These are phyloP conservation scores for Erannis defoliaria DNA, from an alignment of 2,888 invertebrate species.

Conservation along the genomic window DNA sequence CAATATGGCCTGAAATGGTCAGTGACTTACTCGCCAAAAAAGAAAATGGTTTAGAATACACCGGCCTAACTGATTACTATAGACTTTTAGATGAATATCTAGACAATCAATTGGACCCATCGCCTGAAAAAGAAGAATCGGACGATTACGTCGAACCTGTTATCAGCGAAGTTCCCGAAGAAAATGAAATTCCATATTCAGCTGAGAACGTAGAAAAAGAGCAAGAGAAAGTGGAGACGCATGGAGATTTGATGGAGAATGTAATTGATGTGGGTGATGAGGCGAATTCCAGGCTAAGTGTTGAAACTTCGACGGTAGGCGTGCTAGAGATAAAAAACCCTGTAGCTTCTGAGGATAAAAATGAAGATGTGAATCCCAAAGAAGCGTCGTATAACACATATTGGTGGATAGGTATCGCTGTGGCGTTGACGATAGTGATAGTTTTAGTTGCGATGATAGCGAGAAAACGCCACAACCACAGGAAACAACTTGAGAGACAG, in stretches of 20 bases:
- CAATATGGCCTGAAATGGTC: constrained; percentile 80
- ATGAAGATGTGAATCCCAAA: constrained; percentile 60
- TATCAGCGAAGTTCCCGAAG: constrained; percentile 55
- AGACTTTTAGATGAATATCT: constrained; percentile 84
- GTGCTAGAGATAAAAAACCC: constrained; percentile 79
- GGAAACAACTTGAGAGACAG: constrained; percentile 80
- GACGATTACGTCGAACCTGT: constrained; percentile 74
- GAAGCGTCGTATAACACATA: constrained; percentile 80
- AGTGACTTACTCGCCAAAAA: constrained; percentile 78
- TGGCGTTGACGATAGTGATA: constrained; percentile 73
- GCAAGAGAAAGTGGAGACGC: constrained; percentile 44
- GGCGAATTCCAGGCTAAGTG: constrained; percentile 60
- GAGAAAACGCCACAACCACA: constrained; percentile 81
- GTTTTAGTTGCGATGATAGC: constrained; percentile 79
- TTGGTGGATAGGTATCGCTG: constrained; percentile 83
- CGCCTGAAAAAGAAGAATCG: constrained; percentile 52
- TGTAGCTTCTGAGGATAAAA: constrained; percentile 66
- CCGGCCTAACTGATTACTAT: constrained; percentile 85
- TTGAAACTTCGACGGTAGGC: constrained; percentile 79
- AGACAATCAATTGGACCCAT: constrained; percentile 77
- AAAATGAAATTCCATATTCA: constrained; percentile 63
- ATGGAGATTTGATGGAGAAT: constrained; percentile 61
- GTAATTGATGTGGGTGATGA: constrained; percentile 71
- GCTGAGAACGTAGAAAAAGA: constrained; percentile 43
- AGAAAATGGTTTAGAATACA: constrained; percentile 80